phyloP scores from a whole-genome alignment of 2,888 invertebrate species.

The Mesoligia furuncula region DNA sequence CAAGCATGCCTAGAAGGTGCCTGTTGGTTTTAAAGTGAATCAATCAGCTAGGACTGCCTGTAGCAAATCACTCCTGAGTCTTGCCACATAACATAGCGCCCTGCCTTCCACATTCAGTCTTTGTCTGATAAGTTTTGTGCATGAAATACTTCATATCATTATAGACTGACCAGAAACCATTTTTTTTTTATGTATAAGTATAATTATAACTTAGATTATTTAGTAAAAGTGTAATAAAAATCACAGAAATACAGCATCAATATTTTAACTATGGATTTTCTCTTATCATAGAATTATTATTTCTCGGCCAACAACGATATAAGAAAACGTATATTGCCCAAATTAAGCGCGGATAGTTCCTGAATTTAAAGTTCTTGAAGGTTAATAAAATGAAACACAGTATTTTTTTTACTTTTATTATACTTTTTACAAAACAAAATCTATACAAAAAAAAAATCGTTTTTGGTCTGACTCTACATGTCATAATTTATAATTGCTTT shows the following conservation, averaged over 20 bases:
- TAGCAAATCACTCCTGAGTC: background rate
- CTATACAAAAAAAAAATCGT: too few species aligned
- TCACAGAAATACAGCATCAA: background rate
- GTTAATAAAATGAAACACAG: background rate
- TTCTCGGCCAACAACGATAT: too few species aligned
- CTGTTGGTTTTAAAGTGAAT: background rate
- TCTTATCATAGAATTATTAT: background rate
- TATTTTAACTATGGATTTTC: background rate
- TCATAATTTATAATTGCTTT: too few species aligned
- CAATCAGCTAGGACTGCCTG: too few species aligned
- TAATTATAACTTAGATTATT: too few species aligned
- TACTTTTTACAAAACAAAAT: too few species aligned
- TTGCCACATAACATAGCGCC: background rate
- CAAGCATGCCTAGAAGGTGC: too few species aligned
- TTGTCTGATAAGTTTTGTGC: background rate
- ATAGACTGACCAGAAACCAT: background rate
- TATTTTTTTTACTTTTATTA: background rate
- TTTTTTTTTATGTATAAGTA: too few species aligned
- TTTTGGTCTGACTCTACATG: background rate
- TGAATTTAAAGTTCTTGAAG: background rate
- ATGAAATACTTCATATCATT: background rate
- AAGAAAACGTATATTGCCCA: too few species aligned
- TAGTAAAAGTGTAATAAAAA: too few species aligned
- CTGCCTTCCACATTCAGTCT: background rate
- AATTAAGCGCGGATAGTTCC: background rate